Evolutionary conservation across 2,797 vertebrate genomes (phyloP).

Genomic region (Enteromius mattozi): DNA sequence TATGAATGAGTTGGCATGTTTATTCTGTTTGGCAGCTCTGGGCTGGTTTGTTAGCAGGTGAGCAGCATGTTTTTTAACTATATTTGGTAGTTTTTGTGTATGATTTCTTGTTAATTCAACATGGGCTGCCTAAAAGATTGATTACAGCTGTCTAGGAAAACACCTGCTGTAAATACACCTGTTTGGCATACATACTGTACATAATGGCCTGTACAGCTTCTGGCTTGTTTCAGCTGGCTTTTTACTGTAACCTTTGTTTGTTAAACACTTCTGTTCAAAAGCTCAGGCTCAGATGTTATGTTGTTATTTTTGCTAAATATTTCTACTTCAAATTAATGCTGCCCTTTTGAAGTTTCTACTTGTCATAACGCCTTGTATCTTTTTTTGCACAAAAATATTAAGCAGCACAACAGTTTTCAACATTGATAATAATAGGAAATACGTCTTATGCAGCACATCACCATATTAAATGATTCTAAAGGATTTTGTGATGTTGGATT

Average conservation of each 20-base stretch:
- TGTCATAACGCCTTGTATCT: background rate
- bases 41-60: conserved; percentile 76
- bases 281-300: background rate
- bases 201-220: conserved; percentile 5
- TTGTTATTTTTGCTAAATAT: background rate
- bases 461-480: background rate
- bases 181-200: conserved; percentile 45
- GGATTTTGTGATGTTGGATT: background rate
- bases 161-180: conserved; percentile 37
- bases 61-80: conserved; percentile 85
- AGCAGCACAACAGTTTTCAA: background rate
- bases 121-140: conserved; percentile 30
- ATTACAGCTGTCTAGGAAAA: conserved; percentile 74
- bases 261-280: background rate
- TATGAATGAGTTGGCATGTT: conserved; percentile 28
- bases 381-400: background rate
- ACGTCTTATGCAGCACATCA: background rate
- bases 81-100: conserved; percentile 75
- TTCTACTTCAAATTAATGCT: background rate
- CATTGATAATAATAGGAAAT: background rate
- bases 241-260: background rate
- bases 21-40: conserved; percentile 70
- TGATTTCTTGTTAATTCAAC: conserved; percentile 20
- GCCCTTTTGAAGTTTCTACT: background rate
- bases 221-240: background rate